Evolutionary conservation across 2,797 vertebrate genomes (phyloP).

Genomic region (Delichon dasypus): DNA sequence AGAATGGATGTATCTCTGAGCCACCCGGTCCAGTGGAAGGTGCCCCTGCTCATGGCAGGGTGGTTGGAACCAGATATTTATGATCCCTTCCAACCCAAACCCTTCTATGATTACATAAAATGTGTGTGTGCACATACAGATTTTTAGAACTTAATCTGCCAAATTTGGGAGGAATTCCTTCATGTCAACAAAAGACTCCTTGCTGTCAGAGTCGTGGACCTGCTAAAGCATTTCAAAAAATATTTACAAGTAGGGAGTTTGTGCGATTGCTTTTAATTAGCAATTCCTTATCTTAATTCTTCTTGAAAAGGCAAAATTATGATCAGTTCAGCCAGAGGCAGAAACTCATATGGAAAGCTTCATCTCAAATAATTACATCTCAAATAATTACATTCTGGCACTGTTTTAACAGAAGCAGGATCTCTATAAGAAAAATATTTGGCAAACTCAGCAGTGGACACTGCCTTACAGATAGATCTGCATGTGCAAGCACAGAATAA

Average conservation of each 20-base stretch:
- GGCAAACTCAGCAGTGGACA: background rate
- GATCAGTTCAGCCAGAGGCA: background rate
- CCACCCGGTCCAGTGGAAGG: background rate
- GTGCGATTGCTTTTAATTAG: background rate
- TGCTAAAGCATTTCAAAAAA: background rate
- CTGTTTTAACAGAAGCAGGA: background rate
- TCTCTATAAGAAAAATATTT: background rate
- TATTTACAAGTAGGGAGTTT: background rate
- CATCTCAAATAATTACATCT: background rate
- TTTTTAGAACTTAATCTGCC: background rate
- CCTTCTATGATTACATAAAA: background rate
- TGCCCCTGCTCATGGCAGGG: background rate
- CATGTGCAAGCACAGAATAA: background rate
- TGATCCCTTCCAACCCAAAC: background rate
- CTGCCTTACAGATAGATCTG: background rate
- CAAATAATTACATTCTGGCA: background rate
- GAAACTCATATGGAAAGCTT: background rate
- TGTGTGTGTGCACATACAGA: rapidly evolving
- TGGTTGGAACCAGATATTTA: background rate
- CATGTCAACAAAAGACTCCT: background rate
- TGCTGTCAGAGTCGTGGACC: background rate
- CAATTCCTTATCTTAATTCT: background rate
- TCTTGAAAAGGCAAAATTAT: background rate
- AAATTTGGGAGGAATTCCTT: background rate
- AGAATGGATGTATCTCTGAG: background rate